phyloP scores from a whole-genome alignment of 2,888 invertebrate species.

The Drepanosiphum platanoidis region DNA sequence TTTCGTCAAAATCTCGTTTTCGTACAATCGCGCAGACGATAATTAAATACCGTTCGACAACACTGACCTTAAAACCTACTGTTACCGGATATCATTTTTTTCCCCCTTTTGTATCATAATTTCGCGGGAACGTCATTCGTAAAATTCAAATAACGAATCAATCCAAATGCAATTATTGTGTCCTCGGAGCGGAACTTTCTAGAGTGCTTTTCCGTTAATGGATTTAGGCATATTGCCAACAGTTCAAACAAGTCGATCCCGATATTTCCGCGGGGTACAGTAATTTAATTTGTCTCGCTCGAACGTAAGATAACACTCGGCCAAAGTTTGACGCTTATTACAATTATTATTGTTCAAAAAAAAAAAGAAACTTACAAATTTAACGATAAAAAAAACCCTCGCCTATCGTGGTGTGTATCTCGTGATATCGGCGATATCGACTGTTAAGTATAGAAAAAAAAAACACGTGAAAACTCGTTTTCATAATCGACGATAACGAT shows the following conservation, averaged over 20 bases:
- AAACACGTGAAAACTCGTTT: not conserved
- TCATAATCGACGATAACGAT: not conserved
- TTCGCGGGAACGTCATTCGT: conserved; percentile 65
- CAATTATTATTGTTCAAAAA: too few species aligned
- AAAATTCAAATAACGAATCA: conserved; percentile 67
- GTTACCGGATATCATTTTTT: not conserved
- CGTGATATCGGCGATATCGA: not conserved
- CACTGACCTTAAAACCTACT: not conserved
- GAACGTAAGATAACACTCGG: not conserved
- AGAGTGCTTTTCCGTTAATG: conserved; percentile 50
- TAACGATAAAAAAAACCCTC: too few species aligned
- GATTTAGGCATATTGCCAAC: conserved; percentile 38
- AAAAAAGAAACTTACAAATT: too few species aligned
- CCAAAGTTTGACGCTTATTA: not conserved
- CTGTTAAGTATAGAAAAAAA: not conserved
- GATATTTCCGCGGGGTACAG: conserved; percentile 20
- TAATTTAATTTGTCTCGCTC: conserved; percentile 13
- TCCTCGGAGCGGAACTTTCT: conserved; percentile 23
- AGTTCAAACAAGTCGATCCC: not conserved
- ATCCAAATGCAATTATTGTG: conserved; percentile 24
- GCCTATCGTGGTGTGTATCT: not conserved
- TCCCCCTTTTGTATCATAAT: not conserved
- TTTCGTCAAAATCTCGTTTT: not conserved
- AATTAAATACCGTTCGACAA: not conserved
- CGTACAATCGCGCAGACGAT: not conserved